A percentile compares a stretch with the other conserved stretches of the same genome.
Evolutionary conservation across 2,888 invertebrate genomes (phyloP).

Genomic region (Hartigia nigra): DNA sequence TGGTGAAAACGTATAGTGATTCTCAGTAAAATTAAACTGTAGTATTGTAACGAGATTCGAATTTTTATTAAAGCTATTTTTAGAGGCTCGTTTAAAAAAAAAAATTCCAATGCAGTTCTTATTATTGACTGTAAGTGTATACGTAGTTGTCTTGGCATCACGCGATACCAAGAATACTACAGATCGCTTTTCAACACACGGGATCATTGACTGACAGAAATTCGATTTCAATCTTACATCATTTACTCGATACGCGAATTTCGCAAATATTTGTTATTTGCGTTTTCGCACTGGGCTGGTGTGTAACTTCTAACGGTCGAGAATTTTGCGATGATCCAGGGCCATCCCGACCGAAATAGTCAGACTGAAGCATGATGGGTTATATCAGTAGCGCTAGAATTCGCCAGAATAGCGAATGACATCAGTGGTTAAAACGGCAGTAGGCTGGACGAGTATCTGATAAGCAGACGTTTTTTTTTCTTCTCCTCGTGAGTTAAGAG

Average conservation of each 20-base stretch:
- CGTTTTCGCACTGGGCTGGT: neutral
- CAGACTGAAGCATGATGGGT: conserved; percentile 5
- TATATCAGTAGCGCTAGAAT: conserved; percentile 37
- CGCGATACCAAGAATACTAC: neutral
- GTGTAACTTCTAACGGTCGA: neutral
- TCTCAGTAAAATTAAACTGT: neutral
- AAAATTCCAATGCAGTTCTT: neutral
- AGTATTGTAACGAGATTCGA: neutral
- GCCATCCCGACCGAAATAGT: conserved; percentile 46
- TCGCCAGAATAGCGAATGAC: conserved; percentile 49
- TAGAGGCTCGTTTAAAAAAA: neutral
- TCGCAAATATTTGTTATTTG: neutral
- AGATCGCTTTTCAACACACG: neutral
- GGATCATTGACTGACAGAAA: neutral
- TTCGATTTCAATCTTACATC: neutral
- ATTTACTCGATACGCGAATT: neutral
- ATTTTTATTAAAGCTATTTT: neutral
- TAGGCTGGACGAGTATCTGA: neutral
- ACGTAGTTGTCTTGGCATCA: neutral
- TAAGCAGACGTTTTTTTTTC: neutral
- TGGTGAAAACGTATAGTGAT: neutral
- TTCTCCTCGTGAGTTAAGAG: neutral
- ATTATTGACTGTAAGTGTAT: neutral
- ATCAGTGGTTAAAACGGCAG: conserved; percentile 35
- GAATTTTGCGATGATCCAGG: conserved; percentile 34